phyloP scores from a whole-genome alignment of 2,797 vertebrate species.

The Harpagifer antarcticus region DNA sequence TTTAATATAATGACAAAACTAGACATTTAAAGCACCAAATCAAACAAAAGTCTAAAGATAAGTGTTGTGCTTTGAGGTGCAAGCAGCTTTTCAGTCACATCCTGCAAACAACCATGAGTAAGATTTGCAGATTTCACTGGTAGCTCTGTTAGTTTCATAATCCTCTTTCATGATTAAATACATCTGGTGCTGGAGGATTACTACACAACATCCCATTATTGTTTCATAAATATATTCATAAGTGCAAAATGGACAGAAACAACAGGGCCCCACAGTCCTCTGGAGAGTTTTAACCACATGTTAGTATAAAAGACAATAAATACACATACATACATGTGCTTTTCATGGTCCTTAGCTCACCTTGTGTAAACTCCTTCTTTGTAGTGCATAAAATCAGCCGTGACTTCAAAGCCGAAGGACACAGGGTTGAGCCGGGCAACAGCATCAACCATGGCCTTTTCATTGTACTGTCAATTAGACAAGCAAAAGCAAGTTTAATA shows the following conservation, averaged over 20 bases:
- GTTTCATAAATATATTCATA: conserved; percentile 3
- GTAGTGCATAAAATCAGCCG: conserved; percentile 86
- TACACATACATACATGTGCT: background rate
- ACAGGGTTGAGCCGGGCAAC: conserved; percentile 90
- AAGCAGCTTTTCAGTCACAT: conserved; percentile 12
- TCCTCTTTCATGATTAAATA: conserved; percentile 17
- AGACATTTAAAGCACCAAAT: background rate
- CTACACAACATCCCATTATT: background rate
- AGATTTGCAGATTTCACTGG: conserved; percentile 6
- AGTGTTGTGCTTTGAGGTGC: background rate
- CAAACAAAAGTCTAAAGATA: background rate
- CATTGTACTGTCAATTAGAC: conserved; percentile 82
- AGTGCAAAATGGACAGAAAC: background rate
- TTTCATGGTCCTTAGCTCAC: conserved; percentile 69
- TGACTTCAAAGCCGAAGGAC: conserved; percentile 90
- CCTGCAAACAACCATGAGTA: background rate
- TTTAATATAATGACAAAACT: too few species aligned
- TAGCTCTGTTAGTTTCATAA: conserved; percentile 3
- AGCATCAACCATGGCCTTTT: conserved; percentile 88
- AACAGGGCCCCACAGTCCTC: background rate
- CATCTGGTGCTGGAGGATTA: background rate
- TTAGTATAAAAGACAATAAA: background rate
- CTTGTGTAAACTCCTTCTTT: conserved; percentile 87
- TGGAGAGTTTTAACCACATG: background rate
- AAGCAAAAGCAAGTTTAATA: conserved; percentile 1